These are phyloP conservation scores for Apodemia hepburni DNA, from an alignment of 2,888 invertebrate genomes.

Conservation along the genomic window DNA sequence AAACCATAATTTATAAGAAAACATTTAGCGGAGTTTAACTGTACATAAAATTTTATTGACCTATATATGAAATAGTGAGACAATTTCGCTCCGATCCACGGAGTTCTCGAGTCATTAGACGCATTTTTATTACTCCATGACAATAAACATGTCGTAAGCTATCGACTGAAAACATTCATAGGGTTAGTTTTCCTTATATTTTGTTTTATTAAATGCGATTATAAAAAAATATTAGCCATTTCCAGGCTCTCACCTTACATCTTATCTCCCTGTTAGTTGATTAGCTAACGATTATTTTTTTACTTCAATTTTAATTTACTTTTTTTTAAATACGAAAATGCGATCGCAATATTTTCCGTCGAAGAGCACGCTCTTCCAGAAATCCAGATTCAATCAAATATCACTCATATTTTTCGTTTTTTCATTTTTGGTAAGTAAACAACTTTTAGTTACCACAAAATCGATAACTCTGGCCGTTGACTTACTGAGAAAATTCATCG, in stretches of 20 bases:
- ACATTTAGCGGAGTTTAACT: constrained; percentile 75
- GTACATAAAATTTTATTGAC: constrained; percentile 78
- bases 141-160: constrained; percentile 77
- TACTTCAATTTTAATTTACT: too few relatives aligned
- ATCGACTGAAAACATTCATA: constrained; percentile 75
- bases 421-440: too few relatives aligned
- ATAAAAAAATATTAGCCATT: neutral
- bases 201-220: neutral
- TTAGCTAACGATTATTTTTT: too few relatives aligned
- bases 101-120: constrained; percentile 74
- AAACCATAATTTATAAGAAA: neutral
- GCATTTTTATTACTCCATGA: constrained; percentile 74
- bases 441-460: too few relatives aligned
- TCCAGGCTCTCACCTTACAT: neutral
- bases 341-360: too few relatives aligned
- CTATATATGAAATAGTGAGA: constrained; percentile 77
- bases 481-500: too few relatives aligned
- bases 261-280: neutral
- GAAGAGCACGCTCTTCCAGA: too few relatives aligned
- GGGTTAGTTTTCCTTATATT: constrained; percentile 57
- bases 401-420: too few relatives aligned
- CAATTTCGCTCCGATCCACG: constrained; percentile 59
- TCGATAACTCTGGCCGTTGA: too few relatives aligned
- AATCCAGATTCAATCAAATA: too few relatives aligned
- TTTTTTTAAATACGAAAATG: too few relatives aligned